Conservation (phyloP, 2,888 invertebrate species). For the Autographa gamma region DNA sequence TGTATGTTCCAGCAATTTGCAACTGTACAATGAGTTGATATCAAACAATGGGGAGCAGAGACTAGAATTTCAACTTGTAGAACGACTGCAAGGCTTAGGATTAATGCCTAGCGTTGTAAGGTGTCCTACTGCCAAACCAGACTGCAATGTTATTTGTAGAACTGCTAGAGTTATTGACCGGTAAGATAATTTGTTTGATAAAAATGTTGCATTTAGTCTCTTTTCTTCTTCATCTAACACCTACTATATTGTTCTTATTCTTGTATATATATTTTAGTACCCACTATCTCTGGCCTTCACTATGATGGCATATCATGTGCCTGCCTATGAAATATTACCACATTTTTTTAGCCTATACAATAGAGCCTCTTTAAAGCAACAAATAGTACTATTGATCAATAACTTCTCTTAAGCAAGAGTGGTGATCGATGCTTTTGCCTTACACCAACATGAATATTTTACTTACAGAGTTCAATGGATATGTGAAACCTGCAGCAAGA, state of each 20-base stretch:
- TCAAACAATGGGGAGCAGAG: constrained; percentile 64
- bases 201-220: too few species aligned
- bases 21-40: constrained; percentile 73
- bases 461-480: constrained; percentile 80
- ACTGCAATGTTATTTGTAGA: constrained; percentile 74
- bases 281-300: too few species aligned
- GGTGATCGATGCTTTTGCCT: too few species aligned
- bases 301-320: too few species aligned
- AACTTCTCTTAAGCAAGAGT: too few species aligned
- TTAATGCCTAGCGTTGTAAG: constrained; percentile 69
- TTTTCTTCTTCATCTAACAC: too few species aligned
- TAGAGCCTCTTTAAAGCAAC: too few species aligned
- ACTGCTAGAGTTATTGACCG: constrained; percentile 81
- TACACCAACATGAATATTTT: not conserved
- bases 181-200: constrained; percentile 57
- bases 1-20: constrained; percentile 72
- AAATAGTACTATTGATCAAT: too few species aligned
- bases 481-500: constrained; percentile 78
- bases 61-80: constrained; percentile 75
- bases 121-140: constrained; percentile 70
- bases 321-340: too few species aligned
- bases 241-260: too few species aligned
- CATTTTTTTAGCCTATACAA: too few species aligned
- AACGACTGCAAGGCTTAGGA: constrained; percentile 74
- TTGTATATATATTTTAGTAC: too few species aligned